Conservation (phyloP, 2,797 vertebrate species). For the Ctenosaura bakeri region DNA sequence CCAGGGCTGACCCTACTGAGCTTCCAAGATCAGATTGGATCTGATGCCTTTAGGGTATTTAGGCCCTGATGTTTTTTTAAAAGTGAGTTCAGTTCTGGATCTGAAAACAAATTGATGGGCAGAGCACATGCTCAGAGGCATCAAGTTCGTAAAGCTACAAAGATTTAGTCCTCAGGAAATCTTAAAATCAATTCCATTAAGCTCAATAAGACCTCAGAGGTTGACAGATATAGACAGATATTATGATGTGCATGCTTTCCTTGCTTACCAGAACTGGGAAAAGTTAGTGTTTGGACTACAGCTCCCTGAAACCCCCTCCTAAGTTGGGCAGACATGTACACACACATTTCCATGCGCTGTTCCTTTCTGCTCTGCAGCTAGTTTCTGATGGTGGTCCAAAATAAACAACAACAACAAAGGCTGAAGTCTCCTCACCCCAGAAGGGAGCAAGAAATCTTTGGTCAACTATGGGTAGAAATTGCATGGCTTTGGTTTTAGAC, state of each 20-base stretch:
- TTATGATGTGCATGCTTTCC: neutral
- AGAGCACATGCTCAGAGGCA: neutral
- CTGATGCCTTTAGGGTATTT: too few relatives aligned
- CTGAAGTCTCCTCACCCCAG: neutral
- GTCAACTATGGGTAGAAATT: neutral
- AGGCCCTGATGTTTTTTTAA: neutral
- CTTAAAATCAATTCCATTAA: neutral
- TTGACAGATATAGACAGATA: too few relatives aligned
- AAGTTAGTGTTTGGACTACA: too few relatives aligned
- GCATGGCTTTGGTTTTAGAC: neutral
- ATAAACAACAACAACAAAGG: neutral
- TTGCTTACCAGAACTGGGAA: too few relatives aligned
- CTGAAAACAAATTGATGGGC: neutral
- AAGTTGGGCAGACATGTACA: too few relatives aligned
- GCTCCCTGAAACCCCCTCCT: too few relatives aligned
- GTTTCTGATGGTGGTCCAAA: neutral
- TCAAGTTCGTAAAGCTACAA: neutral
- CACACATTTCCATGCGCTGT: too few relatives aligned
- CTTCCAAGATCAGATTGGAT: too few relatives aligned
- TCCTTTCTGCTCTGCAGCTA: neutral
- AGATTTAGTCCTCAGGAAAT: neutral
- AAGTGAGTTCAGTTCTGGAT: neutral
- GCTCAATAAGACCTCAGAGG: neutral
- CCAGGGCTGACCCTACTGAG: too few relatives aligned
- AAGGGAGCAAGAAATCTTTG: neutral